phyloP scores from a whole-genome alignment of 2,113 vertebrate species.

The Tylochromis polylepis region DNA sequence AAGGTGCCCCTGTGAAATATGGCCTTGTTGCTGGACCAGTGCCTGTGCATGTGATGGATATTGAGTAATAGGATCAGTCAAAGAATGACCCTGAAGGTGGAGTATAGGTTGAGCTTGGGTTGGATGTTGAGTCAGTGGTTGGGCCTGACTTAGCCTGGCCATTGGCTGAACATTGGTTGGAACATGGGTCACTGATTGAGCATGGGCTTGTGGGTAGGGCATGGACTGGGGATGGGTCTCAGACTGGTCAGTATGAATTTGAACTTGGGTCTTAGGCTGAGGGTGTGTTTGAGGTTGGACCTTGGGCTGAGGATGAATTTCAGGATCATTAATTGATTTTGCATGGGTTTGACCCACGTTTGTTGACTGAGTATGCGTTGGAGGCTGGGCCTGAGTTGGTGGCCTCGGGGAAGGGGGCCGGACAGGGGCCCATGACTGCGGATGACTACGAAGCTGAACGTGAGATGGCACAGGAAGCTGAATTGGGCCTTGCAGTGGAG shows the following conservation, averaged over 20 bases:
- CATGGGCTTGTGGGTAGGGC: background rate
- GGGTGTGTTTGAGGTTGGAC: background rate
- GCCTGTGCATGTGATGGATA: background rate
- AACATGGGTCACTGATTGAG: background rate
- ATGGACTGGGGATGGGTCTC: background rate
- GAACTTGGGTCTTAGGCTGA: background rate
- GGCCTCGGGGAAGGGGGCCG: constrained; percentile 35
- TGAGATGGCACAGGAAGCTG: constrained; percentile 4
- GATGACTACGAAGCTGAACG: constrained; percentile 49
- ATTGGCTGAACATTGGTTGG: constrained; percentile 4
- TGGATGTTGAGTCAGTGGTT: background rate
- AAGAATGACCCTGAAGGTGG: constrained; percentile 19
- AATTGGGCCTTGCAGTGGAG: background rate
- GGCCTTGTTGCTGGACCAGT: background rate
- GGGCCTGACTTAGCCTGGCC: background rate
- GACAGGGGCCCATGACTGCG: constrained; percentile 53
- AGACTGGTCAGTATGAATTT: background rate
- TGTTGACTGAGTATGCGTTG: background rate
- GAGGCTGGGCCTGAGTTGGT: background rate
- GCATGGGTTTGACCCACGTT: background rate
- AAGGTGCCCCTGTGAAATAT: constrained; percentile 15
- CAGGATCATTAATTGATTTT: background rate
- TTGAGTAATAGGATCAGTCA: background rate
- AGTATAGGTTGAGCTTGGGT: background rate
- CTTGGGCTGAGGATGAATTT: background rate